Evolutionary conservation across 2,797 vertebrate species (phyloP).

Genomic region (Sebastolobus altivelis): DNA sequence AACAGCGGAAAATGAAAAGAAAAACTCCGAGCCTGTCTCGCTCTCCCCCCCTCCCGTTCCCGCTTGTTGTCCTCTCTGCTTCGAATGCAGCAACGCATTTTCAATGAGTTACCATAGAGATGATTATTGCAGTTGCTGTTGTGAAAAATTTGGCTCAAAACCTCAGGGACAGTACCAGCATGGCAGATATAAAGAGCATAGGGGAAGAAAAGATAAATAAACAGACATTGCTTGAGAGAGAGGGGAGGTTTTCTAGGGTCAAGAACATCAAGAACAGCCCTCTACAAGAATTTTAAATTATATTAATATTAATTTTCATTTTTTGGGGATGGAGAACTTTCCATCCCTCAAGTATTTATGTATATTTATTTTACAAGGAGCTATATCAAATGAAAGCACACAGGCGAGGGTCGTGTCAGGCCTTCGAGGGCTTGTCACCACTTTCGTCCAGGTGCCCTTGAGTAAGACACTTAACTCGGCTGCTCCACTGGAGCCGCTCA

Average conservation of each 20-base stretch:
- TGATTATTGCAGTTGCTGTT: constrained; percentile 75
- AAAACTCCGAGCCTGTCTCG: constrained; percentile 43
- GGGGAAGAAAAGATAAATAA: constrained; percentile 35
- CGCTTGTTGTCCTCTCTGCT: constrained; percentile 60
- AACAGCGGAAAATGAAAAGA: constrained; percentile 71
- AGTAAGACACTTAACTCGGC: constrained; percentile 62
- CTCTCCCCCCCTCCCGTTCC: constrained; percentile 14
- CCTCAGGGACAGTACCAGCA: constrained; percentile 57
- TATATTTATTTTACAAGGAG: constrained; percentile 44
- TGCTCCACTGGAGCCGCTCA: constrained; percentile 46
- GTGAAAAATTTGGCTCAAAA: constrained; percentile 70
- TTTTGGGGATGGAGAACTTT: constrained; percentile 11
- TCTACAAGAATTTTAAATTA: constrained; percentile 27
- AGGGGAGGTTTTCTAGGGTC: constrained; percentile 26
- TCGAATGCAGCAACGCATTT: constrained; percentile 68
- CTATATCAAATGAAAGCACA: constrained; percentile 38
- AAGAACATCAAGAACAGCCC: constrained; percentile 31
- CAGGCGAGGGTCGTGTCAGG: constrained; percentile 15
- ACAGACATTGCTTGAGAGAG: constrained; percentile 30
- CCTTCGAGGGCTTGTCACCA: constrained; percentile 43
- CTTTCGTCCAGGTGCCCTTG: constrained; percentile 59
- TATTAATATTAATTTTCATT: constrained; percentile 40
- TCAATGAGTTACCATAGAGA: constrained; percentile 69
- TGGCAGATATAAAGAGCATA: constrained; percentile 57
- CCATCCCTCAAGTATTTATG: constrained; percentile 20